Base-by-base conservation (phyloP, 2,888 invertebrate genomes). In the Clusia tigrina region DNA sequence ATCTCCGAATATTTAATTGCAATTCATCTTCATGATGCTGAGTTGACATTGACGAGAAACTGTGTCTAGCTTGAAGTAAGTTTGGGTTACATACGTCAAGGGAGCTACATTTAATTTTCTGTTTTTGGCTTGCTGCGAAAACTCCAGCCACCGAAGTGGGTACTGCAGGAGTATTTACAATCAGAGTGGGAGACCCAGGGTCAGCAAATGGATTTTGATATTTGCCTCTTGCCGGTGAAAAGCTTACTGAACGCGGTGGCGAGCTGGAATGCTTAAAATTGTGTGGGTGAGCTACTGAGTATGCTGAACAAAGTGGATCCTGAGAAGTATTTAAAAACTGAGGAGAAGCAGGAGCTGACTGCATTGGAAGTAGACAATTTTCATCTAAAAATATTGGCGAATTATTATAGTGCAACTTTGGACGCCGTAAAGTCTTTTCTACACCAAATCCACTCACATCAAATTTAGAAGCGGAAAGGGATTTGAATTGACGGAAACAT, bases 1-100 rank as follows among this genome's bases (percentile, higher is more conserved):
- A 66, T 20, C 83, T 75, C 32, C 83, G 77, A 42, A 83, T 82
- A 66, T 81, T 83, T 3, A 83, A 67, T 63, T 81, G 82, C 2
- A 82, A 63, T 66, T 83, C 83, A 26, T 83, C 78, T 51, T 74
- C 78, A 3, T 76, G 74, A 61, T 73, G 69, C 22, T 74, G 69
- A 17, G 18, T 51, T 12, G 77, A 74, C 56, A 75, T 69, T 20
- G 82, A 78, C 18, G 82, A 78, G 60, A 83, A 82, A 69, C 82
- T 82, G 58, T 81, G 83, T n/a, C 83, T 77, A 2, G 78, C 73
- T 60, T 79, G 81, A 18, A 81, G 67, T 25, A 78, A 65, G 63
- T 77, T 76, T 2, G 77, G 71, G 70, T 76, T 78, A 23, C 71
- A 71, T 2, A 80, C 79, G 63, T 74, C 77, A 32, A 82, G 67